Evolutionary conservation across 2,113 vertebrate species (phyloP).

Genomic region (Candoia aspera): DNA sequence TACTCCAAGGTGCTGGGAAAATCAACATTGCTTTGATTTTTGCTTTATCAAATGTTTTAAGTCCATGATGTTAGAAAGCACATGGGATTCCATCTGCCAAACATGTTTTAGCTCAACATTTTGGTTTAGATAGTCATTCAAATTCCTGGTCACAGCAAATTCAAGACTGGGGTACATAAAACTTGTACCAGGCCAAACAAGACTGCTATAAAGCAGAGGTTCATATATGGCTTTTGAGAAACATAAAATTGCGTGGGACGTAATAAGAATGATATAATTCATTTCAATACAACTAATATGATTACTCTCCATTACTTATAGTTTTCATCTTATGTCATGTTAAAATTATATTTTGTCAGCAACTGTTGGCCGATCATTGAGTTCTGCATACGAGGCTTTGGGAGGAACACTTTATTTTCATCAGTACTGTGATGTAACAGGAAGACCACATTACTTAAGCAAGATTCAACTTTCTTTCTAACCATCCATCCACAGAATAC

Average conservation of each 20-base stretch:
- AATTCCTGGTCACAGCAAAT: not conserved
- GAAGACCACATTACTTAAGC: not conserved
- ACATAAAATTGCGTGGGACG: not conserved
- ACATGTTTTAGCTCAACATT: not conserved
- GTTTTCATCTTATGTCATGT: not conserved
- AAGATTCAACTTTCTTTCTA: not conserved
- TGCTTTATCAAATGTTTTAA: constrained; percentile 9
- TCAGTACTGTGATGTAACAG: not conserved
- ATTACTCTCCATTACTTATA: not conserved
- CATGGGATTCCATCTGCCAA: rapidly evolving
- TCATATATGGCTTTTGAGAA: not conserved
- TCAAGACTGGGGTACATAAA: not conserved
- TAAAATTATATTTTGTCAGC: not conserved
- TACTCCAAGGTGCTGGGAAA: not conserved
- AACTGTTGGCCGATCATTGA: not conserved
- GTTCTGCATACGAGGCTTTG: not conserved
- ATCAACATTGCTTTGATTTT: not conserved
- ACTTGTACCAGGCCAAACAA: not conserved
- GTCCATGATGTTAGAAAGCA: not conserved
- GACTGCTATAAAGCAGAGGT: not conserved
- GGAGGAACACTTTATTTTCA: not conserved
- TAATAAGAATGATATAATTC: not conserved
- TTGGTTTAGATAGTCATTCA: not conserved
- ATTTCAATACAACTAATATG: not conserved
- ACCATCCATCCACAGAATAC: not conserved